These are phyloP conservation scores for Anoplophora glabripennis DNA, from an alignment of 1,140 invertebrate species.

Conservation along the genomic window DNA sequence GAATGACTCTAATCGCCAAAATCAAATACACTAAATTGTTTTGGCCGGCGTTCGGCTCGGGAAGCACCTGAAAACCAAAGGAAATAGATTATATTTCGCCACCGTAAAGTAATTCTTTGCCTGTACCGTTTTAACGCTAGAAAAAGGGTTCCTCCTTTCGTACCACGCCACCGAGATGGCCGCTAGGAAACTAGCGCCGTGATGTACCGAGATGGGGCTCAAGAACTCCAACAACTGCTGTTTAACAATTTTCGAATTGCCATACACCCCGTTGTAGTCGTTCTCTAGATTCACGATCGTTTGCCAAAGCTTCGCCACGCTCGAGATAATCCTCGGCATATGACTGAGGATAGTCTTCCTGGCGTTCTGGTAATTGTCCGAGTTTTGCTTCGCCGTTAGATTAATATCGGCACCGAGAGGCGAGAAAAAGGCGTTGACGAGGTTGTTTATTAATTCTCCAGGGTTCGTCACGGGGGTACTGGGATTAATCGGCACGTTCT, in stretches of 20 bases:
- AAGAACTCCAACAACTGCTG: slow-evolving; percentile 82
- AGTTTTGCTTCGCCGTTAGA: slow-evolving; percentile 41
- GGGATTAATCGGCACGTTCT: slow-evolving; percentile 54
- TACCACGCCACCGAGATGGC: slow-evolving; percentile 89
- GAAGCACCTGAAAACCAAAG: slow-evolving; percentile 54
- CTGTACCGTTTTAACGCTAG: slow-evolving; percentile 53
- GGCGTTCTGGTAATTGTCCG: slow-evolving; percentile 60
- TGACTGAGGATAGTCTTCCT: slow-evolving; percentile 73
- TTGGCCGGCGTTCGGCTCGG: slow-evolving; percentile 69
- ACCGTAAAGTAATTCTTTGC: not conserved
- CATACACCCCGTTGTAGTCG: slow-evolving; percentile 54
- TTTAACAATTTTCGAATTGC: slow-evolving; percentile 64
- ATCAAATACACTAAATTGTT: slow-evolving; percentile 77
- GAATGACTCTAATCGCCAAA: slow-evolving; percentile 78
- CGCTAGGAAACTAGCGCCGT: slow-evolving; percentile 78
- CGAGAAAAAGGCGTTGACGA: slow-evolving; percentile 72
- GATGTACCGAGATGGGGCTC: slow-evolving; percentile 83
- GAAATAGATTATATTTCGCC: not conserved
- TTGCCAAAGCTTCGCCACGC: slow-evolving; percentile 78
- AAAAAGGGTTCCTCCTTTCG: slow-evolving; percentile 60
- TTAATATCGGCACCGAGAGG: slow-evolving; percentile 37
- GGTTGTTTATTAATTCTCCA: slow-evolving; percentile 75
- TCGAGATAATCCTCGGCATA: slow-evolving; percentile 78
- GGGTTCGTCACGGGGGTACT: slow-evolving; percentile 54
- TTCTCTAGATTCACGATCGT: slow-evolving; percentile 54